Evolutionary conservation across 1,140 invertebrate species (phyloP), one percentile per base, ranked within the genome.

Genomic region (Radopholus similis): DNA sequence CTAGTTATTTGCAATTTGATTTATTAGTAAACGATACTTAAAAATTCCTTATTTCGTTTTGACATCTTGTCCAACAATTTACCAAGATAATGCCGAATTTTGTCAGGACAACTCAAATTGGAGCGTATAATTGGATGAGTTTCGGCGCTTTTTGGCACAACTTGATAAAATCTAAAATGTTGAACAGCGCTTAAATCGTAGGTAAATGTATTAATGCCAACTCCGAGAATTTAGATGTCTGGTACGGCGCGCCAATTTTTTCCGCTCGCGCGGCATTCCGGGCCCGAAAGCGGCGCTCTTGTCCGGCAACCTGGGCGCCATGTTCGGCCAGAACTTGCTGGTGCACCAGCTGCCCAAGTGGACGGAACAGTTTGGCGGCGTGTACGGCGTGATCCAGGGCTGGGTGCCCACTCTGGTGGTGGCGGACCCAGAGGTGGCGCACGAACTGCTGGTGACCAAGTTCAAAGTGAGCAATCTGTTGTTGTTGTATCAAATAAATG

Each of bases 281-380:
- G 47, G 66, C 9, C 67, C 67, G 9, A 13, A 32, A 23, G 15
- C 49, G 34, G 18, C 6, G 4, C 53, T 40, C 23, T 69, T 73
- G 9, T 38, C n/a, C 26, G 67, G 67, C 30, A 60, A 54, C 49
- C 9, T 69, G 13, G 23, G 38, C 21, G 11, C 30, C 21, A 23
- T 69, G 35, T 42, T 34, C 53, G n/a, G 11, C 49, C 13, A n/a
- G n/a, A 13, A 35, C 34, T 42, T 51, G 34, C 15, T 4, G 15
- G 4, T 55, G 15, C 30, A 69, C 18, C 66, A 68, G 40, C 40
- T 68, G 18, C 2, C 15, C 2, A 15, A 69, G 18, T 70, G 68
- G 68, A 70, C 64, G 9, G 49, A 49, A 28, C 72, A 74, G 67
- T 70, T 26, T 51, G 68, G 68, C 44, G 72, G 64, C 5, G 49